A percentile compares a stretch with the other conserved stretches of the same genome.
Conservation (phyloP, 2,797 vertebrate species). For the Sparidentex hasta region DNA sequence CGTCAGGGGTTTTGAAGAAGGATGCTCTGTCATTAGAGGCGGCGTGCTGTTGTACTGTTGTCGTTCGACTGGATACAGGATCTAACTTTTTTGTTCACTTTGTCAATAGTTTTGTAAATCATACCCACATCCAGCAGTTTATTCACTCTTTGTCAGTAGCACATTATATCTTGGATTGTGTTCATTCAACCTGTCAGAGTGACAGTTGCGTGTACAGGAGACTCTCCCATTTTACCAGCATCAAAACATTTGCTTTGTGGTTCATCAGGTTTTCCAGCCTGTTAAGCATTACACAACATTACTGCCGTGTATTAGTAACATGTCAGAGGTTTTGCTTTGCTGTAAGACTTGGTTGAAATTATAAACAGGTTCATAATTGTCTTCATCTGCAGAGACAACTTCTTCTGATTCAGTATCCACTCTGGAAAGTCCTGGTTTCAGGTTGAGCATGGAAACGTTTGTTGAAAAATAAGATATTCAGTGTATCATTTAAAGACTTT, state of each 20-base stretch:
- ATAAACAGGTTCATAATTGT: neutral
- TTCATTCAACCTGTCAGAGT: neutral
- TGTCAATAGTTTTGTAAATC: neutral
- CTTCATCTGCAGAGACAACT: neutral
- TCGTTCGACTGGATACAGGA: neutral
- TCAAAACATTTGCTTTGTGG: neutral
- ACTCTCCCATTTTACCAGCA: neutral
- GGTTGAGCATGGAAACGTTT: neutral
- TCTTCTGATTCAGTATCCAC: neutral
- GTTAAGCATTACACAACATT: neutral
- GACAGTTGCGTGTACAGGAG: neutral
- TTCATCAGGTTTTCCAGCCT: neutral
- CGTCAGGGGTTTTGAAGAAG: slow-evolving; percentile 20
- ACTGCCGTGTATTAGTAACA: neutral
- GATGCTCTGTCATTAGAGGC: slow-evolving; percentile 37
- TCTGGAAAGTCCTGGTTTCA: neutral
- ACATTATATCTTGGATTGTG: neutral
- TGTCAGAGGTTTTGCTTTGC: neutral
- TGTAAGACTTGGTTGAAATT: neutral
- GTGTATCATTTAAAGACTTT: too few species aligned
- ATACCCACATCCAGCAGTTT: neutral
- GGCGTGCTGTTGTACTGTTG: neutral
- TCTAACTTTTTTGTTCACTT: slow-evolving; percentile 6
- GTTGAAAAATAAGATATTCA: neutral
- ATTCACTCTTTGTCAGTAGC: neutral